phyloP scores from a whole-genome alignment of 2,797 vertebrate genomes.

The Leptoclinus maculatus region DNA sequence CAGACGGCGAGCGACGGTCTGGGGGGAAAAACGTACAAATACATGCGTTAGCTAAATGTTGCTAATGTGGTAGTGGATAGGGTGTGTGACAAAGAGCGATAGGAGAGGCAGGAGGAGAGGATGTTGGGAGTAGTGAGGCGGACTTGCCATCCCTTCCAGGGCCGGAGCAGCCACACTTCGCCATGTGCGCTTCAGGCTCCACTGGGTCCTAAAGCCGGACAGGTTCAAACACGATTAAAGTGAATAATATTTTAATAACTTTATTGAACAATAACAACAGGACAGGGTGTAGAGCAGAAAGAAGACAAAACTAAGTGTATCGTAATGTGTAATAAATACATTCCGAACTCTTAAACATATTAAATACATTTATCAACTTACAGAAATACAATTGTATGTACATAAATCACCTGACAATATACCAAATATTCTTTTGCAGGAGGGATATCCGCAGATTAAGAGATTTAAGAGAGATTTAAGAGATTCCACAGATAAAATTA shows the following conservation, averaged over 20 bases:
- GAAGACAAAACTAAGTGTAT: background rate
- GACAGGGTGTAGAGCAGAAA: background rate
- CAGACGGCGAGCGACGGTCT: background rate
- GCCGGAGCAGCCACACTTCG: slow-evolving; percentile 56
- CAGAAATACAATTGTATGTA: background rate
- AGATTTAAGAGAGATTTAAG: no score
- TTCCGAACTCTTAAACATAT: background rate
- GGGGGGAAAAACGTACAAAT: background rate
- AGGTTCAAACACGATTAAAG: accelerated
- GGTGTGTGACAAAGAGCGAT: slow-evolving; percentile 1
- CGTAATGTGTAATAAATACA: background rate
- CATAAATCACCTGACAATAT: background rate
- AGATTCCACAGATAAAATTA: background rate
- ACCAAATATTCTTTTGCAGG: background rate
- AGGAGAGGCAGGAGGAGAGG: slow-evolving; percentile 42
- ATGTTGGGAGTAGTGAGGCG: slow-evolving; percentile 44
- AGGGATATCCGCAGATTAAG: background rate
- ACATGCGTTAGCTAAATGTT: slow-evolving; percentile 23
- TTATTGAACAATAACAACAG: background rate
- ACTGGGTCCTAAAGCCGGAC: slow-evolving; percentile 80
- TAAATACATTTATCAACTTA: background rate
- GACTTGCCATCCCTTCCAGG: slow-evolving; percentile 48
- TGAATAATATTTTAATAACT: background rate
- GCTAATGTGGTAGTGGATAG: slow-evolving; percentile 15
- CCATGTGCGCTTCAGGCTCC: slow-evolving; percentile 74